phyloP scores from a whole-genome alignment of 2,113 vertebrate genomes.

The Naja naja region DNA sequence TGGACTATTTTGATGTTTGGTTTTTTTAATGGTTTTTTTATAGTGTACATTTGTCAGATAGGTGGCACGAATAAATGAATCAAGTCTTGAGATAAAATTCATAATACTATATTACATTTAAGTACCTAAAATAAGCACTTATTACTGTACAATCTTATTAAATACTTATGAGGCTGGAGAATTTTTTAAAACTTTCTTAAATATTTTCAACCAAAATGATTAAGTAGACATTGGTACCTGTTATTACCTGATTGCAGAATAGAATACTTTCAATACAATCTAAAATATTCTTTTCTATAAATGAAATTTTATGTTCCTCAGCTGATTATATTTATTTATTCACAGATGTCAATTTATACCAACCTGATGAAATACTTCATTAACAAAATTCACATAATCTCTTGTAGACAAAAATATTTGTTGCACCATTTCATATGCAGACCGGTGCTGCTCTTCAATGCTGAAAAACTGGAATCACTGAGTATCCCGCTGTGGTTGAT shows the following conservation, averaged over 20 bases:
- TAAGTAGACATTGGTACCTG: neutral
- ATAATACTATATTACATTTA: neutral
- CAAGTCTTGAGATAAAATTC: neutral
- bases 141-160: neutral
- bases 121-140: neutral
- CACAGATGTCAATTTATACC: neutral
- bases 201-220: too few relatives aligned
- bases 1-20: neutral
- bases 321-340: neutral
- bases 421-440: slow-evolving; percentile 92
- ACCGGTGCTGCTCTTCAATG: slow-evolving; percentile 89
- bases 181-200: too few relatives aligned
- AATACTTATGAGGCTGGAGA: too few relatives aligned
- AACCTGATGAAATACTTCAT: slow-evolving; percentile 97
- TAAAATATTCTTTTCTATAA: neutral
- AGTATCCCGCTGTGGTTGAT: slow-evolving; percentile 89
- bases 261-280: neutral
- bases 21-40: neutral
- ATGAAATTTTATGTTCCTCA: neutral
- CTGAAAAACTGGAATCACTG: slow-evolving; percentile 90
- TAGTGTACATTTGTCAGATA: neutral
- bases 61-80: neutral
- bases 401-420: slow-evolving; percentile 88
- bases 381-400: slow-evolving; percentile 95
- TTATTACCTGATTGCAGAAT: neutral